Conservation (phyloP, 2,888 invertebrate species). For the Hydropsyche betteni region DNA sequence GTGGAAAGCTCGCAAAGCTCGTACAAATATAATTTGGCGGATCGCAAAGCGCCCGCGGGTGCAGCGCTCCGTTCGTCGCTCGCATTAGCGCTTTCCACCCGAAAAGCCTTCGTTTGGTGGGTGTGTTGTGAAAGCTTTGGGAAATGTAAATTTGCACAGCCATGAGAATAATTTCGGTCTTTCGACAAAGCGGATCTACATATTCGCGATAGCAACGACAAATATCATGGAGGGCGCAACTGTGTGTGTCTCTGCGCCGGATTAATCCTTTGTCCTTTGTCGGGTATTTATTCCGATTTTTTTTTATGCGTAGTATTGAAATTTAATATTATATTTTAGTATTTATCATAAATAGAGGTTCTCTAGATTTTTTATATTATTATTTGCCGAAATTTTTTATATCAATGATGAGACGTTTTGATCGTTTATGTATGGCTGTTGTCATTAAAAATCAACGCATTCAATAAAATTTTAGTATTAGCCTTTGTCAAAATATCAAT, state of each 20-base stretch:
- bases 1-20: too few species aligned
- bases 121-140: slow-evolving; percentile 37
- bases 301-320: too few species aligned
- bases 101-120: slow-evolving; percentile 27
- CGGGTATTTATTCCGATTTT: too few species aligned
- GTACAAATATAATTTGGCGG: slow-evolving; percentile 18
- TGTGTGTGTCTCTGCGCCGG: background rate
- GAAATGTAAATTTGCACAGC: slow-evolving; percentile 29
- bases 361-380: too few species aligned
- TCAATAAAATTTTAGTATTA: too few species aligned
- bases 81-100: background rate
- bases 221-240: background rate
- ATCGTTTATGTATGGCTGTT: too few species aligned
- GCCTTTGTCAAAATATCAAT: too few species aligned
- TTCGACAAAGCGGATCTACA: slow-evolving; percentile 24
- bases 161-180: slow-evolving; percentile 28
- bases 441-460: too few species aligned
- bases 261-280: slow-evolving; percentile 20
- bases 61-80: background rate
- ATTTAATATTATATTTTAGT: too few species aligned
- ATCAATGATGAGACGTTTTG: too few species aligned
- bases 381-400: too few species aligned
- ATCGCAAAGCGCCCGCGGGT: slow-evolving; percentile 12
- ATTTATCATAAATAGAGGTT: too few species aligned
- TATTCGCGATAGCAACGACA: slow-evolving; percentile 14